Base-by-base conservation (phyloP, 2,888 invertebrate genomes). In the Noctuana brunneofusca region DNA sequence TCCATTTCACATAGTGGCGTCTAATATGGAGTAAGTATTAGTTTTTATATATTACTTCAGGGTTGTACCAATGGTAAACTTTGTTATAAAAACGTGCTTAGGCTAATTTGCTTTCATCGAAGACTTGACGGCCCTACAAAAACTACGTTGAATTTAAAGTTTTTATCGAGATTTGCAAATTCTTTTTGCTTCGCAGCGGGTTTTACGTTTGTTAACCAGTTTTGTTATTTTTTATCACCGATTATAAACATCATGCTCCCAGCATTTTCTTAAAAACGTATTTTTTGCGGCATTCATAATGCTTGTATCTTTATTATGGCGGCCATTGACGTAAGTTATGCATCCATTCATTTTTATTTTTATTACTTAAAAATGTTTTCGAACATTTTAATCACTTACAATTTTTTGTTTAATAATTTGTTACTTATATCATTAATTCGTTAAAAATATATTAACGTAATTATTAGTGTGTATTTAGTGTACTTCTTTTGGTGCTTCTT, bases 131-230 rank as follows among this genome's bases (percentile, higher is more conserved):
- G 27, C 4, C 24, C 16, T 52, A 20, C 41, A 52, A 52, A 24
- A 52, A 58, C 52, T 52, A 14, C 30, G 63, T 16, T 55, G 22
- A 27, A 55, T 41, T 30, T 18, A 14, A 30, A 30, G 22, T 32
- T 59, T 52, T 30, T 58, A 30, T 46, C 54, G 38, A 41, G 41
- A 27, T 64, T 63, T 63, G 48, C 43, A 46, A 46, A 20, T 27
- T 58, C 43, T 54, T 52, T 35, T 60, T 57, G 52, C 64, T 56
- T 53, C 55, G 4, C 46, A 46, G 18, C 16, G 66, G 69, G 48
- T 60, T 69, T 69, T 67, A 69, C 68, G 67, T 53, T 64, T 43
- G 41, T 20, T 49, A 62, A 62, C 62, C 55, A 56, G 62, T 62
- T 62, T 56, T 50, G 55, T 62, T 24, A 20, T 35, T 48, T 38